Base-by-base conservation (phyloP, 2,113 vertebrate genomes). In the Amblyornis subalaris region DNA sequence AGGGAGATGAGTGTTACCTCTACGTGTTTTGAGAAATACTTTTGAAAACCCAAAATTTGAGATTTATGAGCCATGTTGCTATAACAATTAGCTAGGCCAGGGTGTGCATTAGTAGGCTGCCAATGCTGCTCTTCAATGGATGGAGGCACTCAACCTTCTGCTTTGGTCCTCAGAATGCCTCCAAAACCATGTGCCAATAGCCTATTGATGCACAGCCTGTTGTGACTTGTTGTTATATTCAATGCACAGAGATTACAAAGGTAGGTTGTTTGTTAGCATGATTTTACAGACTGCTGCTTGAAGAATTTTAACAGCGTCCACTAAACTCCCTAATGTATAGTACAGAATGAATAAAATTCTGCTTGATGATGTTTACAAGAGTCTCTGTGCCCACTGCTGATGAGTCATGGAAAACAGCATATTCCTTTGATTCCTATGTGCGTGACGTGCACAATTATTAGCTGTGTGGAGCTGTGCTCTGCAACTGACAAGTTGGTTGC, bases 261-360 rank as follows among this genome's bases (percentile, higher is more conserved):
- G 87, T 85, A 80, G 57, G 85, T 92, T 91, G 51, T 87, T 96
- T 96, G 89, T 94, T 95, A 96, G 94, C 33, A 25, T 73, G 81
- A 65, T 94, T 97, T 97, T 95, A 90, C 69, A 60, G 54, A n/a
- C 94, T 54, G 61, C 64, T 96, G 87, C 65, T 94, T 95, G 89
- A 96, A 92, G 81, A 78, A 94, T 96, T 93, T 96, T 94, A 96
- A 85, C 85, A 87, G 65, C 15, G 11, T 96, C 96, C 91, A 89
- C 66, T 89, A 47, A 66, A 72, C 51, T 97, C 96, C 94, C 93
- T 77, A 29, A 94, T 93, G 86, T 61, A 29, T 76, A 93, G 94
- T 97, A 96, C 55, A 74, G 81, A 95, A 96, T 70, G 80, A 96
- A 94, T 96, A 95, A 95, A 97, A 95, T 85, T 90, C 79, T 91